Evolutionary conservation across 2,797 vertebrate genomes (phyloP).

Genomic region (Iguana delicatissima): DNA sequence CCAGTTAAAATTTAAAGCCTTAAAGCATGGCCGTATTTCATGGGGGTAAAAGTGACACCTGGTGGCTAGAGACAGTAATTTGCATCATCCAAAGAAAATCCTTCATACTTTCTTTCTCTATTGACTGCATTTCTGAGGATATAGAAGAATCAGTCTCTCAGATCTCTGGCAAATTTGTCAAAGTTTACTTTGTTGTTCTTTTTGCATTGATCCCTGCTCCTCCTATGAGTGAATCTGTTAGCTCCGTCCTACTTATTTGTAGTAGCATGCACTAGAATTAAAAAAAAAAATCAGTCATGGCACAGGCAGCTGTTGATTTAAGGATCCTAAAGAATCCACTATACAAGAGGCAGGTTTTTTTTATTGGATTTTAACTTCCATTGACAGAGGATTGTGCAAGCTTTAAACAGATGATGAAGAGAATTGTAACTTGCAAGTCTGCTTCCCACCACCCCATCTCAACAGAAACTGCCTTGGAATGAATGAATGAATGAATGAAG

Average conservation of each 20-base stretch:
- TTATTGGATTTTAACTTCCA: background rate
- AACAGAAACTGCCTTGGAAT: background rate
- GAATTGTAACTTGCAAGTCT: background rate
- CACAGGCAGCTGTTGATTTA: background rate
- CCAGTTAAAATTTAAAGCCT: background rate
- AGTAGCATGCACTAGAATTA: background rate
- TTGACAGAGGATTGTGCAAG: background rate
- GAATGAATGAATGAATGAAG: background rate
- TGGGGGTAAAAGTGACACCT: slow-evolving; percentile 30
- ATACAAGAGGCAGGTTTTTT: background rate
- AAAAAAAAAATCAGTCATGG: background rate
- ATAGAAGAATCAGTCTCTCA: background rate
- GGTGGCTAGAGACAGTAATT: slow-evolving; percentile 15
- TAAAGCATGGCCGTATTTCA: background rate
- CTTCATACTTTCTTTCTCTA: background rate
- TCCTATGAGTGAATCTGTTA: background rate
- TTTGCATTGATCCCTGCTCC: background rate
- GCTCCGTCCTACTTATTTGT: background rate
- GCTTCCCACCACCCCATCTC: background rate
- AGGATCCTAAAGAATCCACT: background rate
- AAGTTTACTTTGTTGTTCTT: background rate
- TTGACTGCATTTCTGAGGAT: background rate
- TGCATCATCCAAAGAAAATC: background rate
- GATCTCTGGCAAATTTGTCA: background rate
- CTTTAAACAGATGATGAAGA: background rate